Base-by-base conservation (phyloP, 2,113 vertebrate genomes). In the Phalacrocorax brasilianus region DNA sequence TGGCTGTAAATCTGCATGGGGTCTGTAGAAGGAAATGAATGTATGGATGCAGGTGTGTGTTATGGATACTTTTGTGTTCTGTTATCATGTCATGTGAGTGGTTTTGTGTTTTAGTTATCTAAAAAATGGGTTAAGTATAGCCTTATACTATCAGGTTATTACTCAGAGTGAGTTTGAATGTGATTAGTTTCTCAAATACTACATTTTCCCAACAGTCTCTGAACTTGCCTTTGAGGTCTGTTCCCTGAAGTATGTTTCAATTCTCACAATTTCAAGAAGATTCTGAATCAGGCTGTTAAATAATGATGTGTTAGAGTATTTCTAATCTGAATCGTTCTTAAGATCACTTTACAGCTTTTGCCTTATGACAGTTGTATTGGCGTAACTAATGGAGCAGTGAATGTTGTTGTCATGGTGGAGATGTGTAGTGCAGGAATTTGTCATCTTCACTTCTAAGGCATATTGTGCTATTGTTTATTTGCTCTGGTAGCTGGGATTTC, bases 351-450 rank as follows among this genome's bases (percentile, higher is more conserved):
- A n/a, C 52, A 59, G 86, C 38, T 74, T 86, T 91, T 87, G 35
- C 68, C 53, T 89, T 88, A 7, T 78, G 70, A 85, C 85, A 92
- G 66, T 63, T 92, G 58, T 92, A 78, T 65, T 87, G 91, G 77
- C 1, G 0, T 89, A 89, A 92, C 73, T 92, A 95, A 89, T 91
- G 66, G 87, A 95, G 89, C 89, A 89, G 80, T 42, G 86, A 92
- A 81, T 72, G 61, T 55, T 89, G 58, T 59, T 95, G 94, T 77
- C 76, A 12, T 52, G 86, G 67, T 81, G 65, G 89, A 87, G 91
- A 77, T 71, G 80, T 91, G 70, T 56, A 75, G 75, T 0, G 3
- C 67, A 77, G 67, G 76, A 95, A 65, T 91, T 92, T 95, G 93
- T 87, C 86, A 45, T 67, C 44, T 84, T 65, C 71, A 5, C 83